These are phyloP conservation scores for Ginglymostoma cirratum DNA, from an alignment of 2,113 vertebrate species.

Conservation along the genomic window DNA sequence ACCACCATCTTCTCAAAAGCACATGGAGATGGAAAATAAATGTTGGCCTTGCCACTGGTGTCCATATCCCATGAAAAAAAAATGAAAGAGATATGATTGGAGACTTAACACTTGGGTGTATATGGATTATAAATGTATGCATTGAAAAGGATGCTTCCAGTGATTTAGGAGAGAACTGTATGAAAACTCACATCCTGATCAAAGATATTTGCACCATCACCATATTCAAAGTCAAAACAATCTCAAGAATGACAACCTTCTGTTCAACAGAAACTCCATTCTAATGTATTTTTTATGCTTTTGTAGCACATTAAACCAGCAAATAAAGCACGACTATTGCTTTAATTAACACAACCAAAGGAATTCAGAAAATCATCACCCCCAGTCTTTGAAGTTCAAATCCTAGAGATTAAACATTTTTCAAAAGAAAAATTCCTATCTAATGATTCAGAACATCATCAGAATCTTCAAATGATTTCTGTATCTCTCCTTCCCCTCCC, in stretches of 20 bases:
- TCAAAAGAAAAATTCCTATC: background rate
- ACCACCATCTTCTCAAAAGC: too few relatives aligned
- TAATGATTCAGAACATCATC: conserved; percentile 5
- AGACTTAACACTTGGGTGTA: background rate
- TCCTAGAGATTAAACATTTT: conserved; percentile 2
- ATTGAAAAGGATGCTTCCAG: background rate
- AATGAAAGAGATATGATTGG: too few relatives aligned
- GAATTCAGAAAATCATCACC: conserved; percentile 16
- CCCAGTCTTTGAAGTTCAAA: conserved; percentile 13
- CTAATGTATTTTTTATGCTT: background rate
- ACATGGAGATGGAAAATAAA: too few relatives aligned
- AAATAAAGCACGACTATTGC: background rate
- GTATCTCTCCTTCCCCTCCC: conserved; percentile 39
- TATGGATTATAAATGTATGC: background rate
- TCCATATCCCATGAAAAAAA: too few relatives aligned
- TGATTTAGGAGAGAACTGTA: background rate
- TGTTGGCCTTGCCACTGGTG: too few relatives aligned
- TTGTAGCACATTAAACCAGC: background rate
- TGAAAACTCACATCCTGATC: background rate
- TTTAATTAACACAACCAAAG: conserved; percentile 15
- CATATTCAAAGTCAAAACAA: conserved; percentile 8
- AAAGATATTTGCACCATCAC: background rate
- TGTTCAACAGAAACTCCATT: background rate
- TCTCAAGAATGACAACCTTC: background rate
- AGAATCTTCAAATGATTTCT: conserved; percentile 20